Evolutionary conservation across 1,140 invertebrate genomes (phyloP).

Genomic region (Pachyrhynchus sulphureomaculatus): DNA sequence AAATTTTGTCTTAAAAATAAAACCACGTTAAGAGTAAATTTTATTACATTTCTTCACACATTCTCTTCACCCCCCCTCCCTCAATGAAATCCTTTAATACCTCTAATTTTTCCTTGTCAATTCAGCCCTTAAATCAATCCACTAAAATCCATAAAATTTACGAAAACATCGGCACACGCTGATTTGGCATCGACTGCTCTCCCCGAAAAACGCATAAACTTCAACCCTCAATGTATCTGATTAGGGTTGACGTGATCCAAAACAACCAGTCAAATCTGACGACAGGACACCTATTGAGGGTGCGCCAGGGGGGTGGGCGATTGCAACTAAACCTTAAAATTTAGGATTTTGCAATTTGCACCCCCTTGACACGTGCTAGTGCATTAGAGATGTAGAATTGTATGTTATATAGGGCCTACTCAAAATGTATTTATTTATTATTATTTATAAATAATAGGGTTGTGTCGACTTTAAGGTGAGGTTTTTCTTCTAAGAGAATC

Average conservation of each 20-base stretch:
- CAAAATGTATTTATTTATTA: too few species aligned
- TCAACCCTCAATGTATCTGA: slow-evolving; percentile 5
- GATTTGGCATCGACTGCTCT: not conserved
- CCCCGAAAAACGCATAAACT: slow-evolving; percentile 13
- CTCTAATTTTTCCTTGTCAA: not conserved
- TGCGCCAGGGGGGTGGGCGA: not conserved
- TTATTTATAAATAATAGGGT: too few species aligned
- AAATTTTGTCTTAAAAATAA: too few species aligned
- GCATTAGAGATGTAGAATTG: not conserved
- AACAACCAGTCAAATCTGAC: slow-evolving; percentile 26
- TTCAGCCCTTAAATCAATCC: not conserved
- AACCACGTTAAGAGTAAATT: too few species aligned
- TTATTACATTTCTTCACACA: too few species aligned
- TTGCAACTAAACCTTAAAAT: not conserved
- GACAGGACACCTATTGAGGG: slow-evolving; percentile 1
- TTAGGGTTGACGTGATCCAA: slow-evolving; percentile 20
- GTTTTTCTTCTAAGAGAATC: too few species aligned
- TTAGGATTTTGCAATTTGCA: slow-evolving; percentile 13
- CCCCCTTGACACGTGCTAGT: not conserved
- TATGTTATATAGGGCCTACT: not conserved
- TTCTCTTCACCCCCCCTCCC: too few species aligned
- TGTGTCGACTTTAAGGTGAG: too few species aligned
- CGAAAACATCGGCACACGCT: not conserved
- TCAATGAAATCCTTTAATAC: too few species aligned
- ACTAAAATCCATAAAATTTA: not conserved